Evolutionary conservation across 2,797 vertebrate species (phyloP).

Genomic region (Crypturellus tataupa): DNA sequence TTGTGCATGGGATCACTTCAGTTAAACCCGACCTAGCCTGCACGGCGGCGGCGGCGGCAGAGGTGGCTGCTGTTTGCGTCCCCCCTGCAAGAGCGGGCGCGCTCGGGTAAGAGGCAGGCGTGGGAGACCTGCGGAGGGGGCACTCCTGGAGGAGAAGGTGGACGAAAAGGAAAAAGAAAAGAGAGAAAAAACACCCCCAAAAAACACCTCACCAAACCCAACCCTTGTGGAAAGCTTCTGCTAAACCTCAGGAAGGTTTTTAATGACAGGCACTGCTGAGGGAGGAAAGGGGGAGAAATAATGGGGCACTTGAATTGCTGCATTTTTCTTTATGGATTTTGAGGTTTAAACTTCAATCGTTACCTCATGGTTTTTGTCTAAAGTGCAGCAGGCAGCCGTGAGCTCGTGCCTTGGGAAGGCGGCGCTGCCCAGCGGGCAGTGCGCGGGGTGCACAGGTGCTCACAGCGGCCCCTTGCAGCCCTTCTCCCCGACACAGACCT

Average conservation of each 20-base stretch:
- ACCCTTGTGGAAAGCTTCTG: not conserved
- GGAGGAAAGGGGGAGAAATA: not conserved
- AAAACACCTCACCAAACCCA: not conserved
- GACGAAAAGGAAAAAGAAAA: not conserved
- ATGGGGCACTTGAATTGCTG: not conserved
- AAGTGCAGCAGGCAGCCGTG: not conserved
- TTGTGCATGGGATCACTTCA: conserved; percentile 74
- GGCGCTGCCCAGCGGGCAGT: not conserved
- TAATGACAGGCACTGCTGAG: not conserved
- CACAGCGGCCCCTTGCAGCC: not conserved
- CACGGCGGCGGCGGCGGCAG: not conserved
- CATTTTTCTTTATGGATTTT: not conserved
- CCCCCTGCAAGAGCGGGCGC: conserved; percentile 38
- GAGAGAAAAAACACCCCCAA: too few relatives aligned
- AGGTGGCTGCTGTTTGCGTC: not conserved
- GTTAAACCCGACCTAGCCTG: conserved; percentile 62
- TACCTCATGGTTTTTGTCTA: not conserved
- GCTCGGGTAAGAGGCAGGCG: conserved; percentile 52
- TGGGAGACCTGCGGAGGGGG: not conserved
- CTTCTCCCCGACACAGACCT: rapidly evolving
- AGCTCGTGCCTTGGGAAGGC: not conserved
- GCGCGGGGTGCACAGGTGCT: not conserved
- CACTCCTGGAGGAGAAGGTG: not conserved
- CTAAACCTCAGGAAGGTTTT: not conserved
- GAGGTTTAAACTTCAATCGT: not conserved